These are phyloP conservation scores for Drosophila pruinosa DNA, from an alignment of 1,140 invertebrate genomes.

Conservation along the genomic window DNA sequence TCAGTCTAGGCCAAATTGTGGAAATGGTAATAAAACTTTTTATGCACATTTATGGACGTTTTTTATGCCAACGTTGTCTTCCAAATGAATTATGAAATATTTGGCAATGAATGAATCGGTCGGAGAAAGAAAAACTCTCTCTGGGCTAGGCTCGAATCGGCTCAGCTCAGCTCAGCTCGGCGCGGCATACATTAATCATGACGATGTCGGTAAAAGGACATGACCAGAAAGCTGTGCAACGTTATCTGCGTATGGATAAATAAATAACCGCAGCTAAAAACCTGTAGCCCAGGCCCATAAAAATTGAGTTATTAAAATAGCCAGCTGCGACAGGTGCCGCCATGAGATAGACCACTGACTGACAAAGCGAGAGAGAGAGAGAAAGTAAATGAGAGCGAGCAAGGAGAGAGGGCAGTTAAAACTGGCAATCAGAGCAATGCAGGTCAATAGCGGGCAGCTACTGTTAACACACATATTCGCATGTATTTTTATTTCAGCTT, in stretches of 20 bases:
- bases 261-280: constrained; percentile 51
- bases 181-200: constrained; percentile 58
- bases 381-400: constrained; percentile 1
- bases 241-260: constrained; percentile 44
- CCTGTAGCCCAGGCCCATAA: constrained; percentile 56
- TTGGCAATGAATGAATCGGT: constrained; percentile 51
- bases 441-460: constrained; percentile 51
- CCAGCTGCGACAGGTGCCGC: constrained; percentile 51
- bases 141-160: background rate
- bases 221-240: constrained; percentile 17
- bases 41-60: constrained; percentile 57
- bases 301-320: constrained; percentile 71
- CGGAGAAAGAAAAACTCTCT: background rate
- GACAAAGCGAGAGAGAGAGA: constrained; percentile 3
- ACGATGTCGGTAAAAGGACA: constrained; percentile 54
- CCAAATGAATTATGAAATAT: constrained; percentile 71
- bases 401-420: background rate
- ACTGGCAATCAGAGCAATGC: constrained; percentile 62
- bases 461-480: constrained; percentile 17
- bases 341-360: constrained; percentile 7
- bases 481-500: constrained; percentile 19
- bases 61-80: constrained; percentile 58
- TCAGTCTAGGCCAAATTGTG: constrained; percentile 41
- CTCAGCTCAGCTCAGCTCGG: background rate
- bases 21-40: constrained; percentile 73